Evolutionary conservation across 2,113 vertebrate species (phyloP).

Genomic region (Spea bombifrons): DNA sequence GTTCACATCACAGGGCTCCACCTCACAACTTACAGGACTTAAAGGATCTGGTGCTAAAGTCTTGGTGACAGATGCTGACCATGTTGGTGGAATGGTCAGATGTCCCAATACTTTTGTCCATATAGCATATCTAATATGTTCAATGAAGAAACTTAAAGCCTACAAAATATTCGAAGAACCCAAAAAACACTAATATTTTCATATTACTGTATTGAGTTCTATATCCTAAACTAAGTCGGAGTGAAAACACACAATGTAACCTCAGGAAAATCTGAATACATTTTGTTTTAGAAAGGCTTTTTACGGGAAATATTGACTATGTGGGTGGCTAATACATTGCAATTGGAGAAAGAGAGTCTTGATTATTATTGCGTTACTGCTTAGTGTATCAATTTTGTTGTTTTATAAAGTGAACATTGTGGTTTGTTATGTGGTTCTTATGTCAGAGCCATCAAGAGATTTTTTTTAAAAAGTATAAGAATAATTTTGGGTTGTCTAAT

Average conservation of each 20-base stretch:
- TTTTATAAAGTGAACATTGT: constrained; percentile 19
- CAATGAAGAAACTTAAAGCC: too few species aligned
- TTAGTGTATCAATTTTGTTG: constrained; percentile 20
- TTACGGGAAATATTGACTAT: constrained; percentile 29
- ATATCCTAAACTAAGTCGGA: background rate
- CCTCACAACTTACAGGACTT: too few species aligned
- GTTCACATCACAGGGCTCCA: too few species aligned
- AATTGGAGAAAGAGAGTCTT: constrained; percentile 38
- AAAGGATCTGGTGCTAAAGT: too few species aligned
- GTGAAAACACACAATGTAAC: constrained; percentile 21
- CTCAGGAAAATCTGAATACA: constrained; percentile 23
- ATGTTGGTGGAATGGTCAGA: too few species aligned
- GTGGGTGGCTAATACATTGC: constrained; percentile 43
- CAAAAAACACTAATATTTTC: background rate
- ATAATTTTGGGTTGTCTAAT: constrained; percentile 43
- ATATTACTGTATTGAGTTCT: background rate
- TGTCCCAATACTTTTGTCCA: too few species aligned
- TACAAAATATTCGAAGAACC: too few species aligned
- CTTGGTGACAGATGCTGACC: too few species aligned
- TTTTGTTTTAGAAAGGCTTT: constrained; percentile 36
- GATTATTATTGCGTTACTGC: constrained; percentile 33
- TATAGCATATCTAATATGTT: too few species aligned
- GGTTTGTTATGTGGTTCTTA: constrained; percentile 38
- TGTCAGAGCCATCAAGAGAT: constrained; percentile 42
- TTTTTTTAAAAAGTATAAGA: constrained; percentile 9